phyloP scores from a whole-genome alignment of 2,797 vertebrate species.

The Galago senegalensis region DNA sequence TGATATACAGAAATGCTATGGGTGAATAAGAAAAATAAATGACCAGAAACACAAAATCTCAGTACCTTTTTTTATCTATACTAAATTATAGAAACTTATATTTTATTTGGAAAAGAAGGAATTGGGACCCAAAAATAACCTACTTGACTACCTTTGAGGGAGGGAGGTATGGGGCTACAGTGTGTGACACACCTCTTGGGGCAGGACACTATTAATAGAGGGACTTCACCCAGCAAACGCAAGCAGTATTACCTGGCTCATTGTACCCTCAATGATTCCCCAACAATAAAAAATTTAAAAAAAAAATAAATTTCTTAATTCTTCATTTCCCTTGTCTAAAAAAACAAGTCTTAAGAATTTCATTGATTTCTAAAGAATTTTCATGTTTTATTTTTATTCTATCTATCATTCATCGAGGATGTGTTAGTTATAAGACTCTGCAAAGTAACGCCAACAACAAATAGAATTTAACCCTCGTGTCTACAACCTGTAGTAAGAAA shows the following conservation, averaged over 20 bases:
- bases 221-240: too few species aligned
- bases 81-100: too few species aligned
- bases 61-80: background rate
- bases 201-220: too few species aligned
- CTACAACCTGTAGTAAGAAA: background rate
- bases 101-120: slow-evolving; percentile 1
- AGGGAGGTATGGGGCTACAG: too few species aligned
- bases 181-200: too few species aligned
- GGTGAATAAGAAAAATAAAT: slow-evolving; percentile 26
- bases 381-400: slow-evolving; percentile 30
- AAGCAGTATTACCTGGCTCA: too few species aligned
- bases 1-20: background rate
- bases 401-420: background rate
- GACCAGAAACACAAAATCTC: slow-evolving; percentile 19
- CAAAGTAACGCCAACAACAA: slow-evolving; percentile 29
- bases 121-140: background rate
- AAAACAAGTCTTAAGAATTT: slow-evolving; percentile 34
- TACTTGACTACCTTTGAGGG: background rate
- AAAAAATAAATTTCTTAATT: background rate
- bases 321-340: slow-evolving; percentile 21
- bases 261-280: too few species aligned
- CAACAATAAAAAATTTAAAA: background rate
- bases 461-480: background rate
- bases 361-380: slow-evolving; percentile 27
- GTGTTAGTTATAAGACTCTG: slow-evolving; percentile 30